Evolutionary conservation across 2,113 vertebrate species (phyloP), one percentile per base, ranked within the genome.

Genomic region (Butorides virescens): DNA sequence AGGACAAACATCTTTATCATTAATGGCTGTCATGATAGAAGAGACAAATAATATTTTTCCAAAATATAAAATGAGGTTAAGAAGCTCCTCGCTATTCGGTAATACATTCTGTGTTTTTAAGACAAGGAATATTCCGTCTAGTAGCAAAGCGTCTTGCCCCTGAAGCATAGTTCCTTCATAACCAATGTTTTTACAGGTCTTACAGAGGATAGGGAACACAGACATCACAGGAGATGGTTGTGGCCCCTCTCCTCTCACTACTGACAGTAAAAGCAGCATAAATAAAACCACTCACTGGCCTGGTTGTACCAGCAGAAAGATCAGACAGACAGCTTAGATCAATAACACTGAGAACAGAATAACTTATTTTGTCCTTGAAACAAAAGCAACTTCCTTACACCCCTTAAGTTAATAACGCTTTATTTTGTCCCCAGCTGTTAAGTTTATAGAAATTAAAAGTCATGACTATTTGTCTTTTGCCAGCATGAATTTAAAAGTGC

Each of bases 371-470:
- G 96, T 91, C 97, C 97, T 98, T 98, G 97, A 97, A 98, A 97
- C 89, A 96, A 97, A 98, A 97, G 96, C 90, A 96, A 97, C 93
- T 96, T 98, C 97, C 78, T 96, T 89, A 86, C 82, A 90, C 72
- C 94, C 96, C 92, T 96, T 96, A 97, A 97, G 97, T 97, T 97
- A 97, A 97, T 98, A 97, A 98, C 44, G 70, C 90, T 98, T 98
- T 98, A 98, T 98, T 98, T 98, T 96, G 97, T 97, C 97, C 97
- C 92, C 94, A 97, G 93, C 90, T 88, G 44, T 97, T 97, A 98
- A 96, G 95, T 98, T 98, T 98, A 97, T 96, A 98, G 98, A 98
- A 98, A 98, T 98, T 98, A 98, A 98, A 98, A 97, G 95, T 97
- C 97, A 97, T 96, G 89, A 97, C 97, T 98, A 98, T 98, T 98